Evolutionary conservation across 2,113 vertebrate genomes (phyloP), one percentile per base, ranked within the genome.

Genomic region (Anguilla rostrata): DNA sequence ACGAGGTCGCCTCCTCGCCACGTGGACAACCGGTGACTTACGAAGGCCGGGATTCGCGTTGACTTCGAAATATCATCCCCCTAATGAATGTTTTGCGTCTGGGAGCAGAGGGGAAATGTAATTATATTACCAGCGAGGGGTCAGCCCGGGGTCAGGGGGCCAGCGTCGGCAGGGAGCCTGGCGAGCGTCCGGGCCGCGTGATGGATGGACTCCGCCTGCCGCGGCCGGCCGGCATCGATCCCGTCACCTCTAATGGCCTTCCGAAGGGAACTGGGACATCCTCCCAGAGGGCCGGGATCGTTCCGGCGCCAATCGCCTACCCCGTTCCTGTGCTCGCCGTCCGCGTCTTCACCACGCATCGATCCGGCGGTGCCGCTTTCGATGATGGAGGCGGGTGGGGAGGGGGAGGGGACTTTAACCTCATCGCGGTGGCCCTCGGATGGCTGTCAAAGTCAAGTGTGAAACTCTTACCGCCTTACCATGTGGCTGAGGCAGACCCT

Each of bases 401-500:
- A 11, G 90, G 87, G 81, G 88, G 86, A 11, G 90, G 87, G 81
- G 88, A 86, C 86, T 89, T 95, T 91, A 93, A 93, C 91, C 92
- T 85, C 12, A 3, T 93, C 90, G 93, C 84, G 34, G 89, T 89
- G 84, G 40, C 90, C 56, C 78, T 87, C 83, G 93, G 90, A 92
- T 49, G 92, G 91, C 93, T 91, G 89, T 95, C 92, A 93, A 91
- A 93, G 93, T 86, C 85, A 88, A n/a, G 5, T 34, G 88, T 89
- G 91, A 89, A 85, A 91, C 93, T 91, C 91, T 96, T 96, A 95
- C 95, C 94, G 95, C 41, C 1, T 43, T 9, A 12, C 18, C 16
- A 8, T 46, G 6, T 39, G 16, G 57, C 78, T 95, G 89, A 91
- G 95, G 95, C 86, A 94, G 93, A 93, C 92, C 94, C 96, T 94